Conservation (phyloP, 2,888 invertebrate genomes). For the Magallana nippona region DNA sequence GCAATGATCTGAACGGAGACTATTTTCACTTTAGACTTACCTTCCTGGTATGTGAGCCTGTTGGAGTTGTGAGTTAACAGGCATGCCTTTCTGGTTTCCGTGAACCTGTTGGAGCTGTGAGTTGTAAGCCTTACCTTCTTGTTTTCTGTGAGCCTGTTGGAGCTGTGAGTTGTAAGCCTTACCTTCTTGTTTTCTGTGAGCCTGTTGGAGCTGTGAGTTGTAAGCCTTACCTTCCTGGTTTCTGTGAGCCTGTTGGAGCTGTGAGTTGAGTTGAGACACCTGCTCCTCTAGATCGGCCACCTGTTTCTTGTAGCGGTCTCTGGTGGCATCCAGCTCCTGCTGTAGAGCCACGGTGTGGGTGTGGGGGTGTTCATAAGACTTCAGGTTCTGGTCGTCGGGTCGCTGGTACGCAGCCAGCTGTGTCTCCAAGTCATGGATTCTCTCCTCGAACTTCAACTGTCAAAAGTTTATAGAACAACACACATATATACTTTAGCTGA, state of each 20-base stretch:
- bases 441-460: constrained; percentile 77
- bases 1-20: too few species aligned
- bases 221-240: constrained; percentile 56
- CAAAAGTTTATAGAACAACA: constrained; percentile 28
- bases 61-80: too few species aligned
- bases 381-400: constrained; percentile 53
- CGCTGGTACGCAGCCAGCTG: constrained; percentile 67
- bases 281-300: constrained; percentile 71
- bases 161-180: too few species aligned
- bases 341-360: constrained; percentile 74
- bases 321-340: constrained; percentile 74
- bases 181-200: too few species aligned
- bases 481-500: not conserved
- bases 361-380: constrained; percentile 71
- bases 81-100: too few species aligned
- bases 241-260: constrained; percentile 65
- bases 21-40: too few species aligned
- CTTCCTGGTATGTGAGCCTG: too few species aligned
- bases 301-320: constrained; percentile 70
- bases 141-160: not conserved
- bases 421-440: constrained; percentile 73
- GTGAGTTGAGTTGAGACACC: constrained; percentile 66
- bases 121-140: not conserved
- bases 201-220: not conserved
- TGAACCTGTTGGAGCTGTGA: not conserved